These are phyloP conservation scores for Exephanes ischioxanthus DNA, from an alignment of 2,888 invertebrate genomes.

Conservation along the genomic window DNA sequence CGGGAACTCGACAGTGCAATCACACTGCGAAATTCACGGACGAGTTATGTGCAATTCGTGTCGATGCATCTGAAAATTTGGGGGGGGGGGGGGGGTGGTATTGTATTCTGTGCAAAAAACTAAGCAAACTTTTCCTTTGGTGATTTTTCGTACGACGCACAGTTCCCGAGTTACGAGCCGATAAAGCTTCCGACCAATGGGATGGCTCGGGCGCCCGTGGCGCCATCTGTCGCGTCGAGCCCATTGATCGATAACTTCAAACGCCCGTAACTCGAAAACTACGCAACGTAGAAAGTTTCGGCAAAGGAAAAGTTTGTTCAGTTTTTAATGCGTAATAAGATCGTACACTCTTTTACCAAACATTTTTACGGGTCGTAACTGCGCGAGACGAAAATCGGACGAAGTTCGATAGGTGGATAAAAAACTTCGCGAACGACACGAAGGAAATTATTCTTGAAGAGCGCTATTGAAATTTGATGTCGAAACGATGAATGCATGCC, in stretches of 20 bases:
- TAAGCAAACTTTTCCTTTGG: neutral
- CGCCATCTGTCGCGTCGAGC: neutral
- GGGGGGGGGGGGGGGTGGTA: neutral
- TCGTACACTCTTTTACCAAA: neutral
- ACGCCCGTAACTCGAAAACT: slow-evolving; percentile 9
- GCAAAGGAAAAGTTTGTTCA: slow-evolving; percentile 1
- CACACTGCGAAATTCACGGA: neutral
- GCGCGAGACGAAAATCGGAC: neutral
- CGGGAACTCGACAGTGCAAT: slow-evolving; percentile 1
- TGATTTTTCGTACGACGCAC: neutral
- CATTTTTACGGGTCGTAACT: neutral
- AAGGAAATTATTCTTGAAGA: no score
- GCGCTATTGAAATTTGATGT: neutral
- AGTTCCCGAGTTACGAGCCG: slow-evolving; percentile 1
- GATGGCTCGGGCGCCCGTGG: neutral
- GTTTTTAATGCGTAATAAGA: neutral
- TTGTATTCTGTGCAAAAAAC: neutral
- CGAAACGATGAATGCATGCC: neutral
- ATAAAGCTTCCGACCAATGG: neutral
- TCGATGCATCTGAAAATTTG: neutral
- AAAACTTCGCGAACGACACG: no score
- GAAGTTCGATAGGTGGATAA: no score
- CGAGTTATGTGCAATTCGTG: neutral
- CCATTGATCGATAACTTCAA: neutral
- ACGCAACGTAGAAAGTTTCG: neutral